Base-by-base conservation (phyloP, 2,113 vertebrate genomes). In the Leptocoma aspasia region DNA sequence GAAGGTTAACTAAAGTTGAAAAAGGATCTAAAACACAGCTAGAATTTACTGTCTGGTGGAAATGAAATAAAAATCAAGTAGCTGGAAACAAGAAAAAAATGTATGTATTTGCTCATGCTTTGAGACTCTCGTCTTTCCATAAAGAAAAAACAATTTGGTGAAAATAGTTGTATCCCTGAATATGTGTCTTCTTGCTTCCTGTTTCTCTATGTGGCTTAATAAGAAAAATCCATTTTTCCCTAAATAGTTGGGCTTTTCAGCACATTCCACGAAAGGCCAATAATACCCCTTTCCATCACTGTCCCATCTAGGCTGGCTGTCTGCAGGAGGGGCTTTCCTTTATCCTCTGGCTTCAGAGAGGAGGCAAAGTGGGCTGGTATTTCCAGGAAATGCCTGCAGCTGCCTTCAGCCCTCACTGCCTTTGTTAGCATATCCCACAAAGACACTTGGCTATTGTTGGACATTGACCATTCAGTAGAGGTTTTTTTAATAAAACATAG, bases 1-100 rank as follows among this genome's bases (percentile, higher is more conserved):
- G 64, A 90, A 93, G 76, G 92, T 92, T 96, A 93, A 90, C 75
- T 90, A 14, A 83, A 94, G 59, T 27, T 95, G 90, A 94, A 86
- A 94, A 93, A 75, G 44, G 47, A 86, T 94, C 65, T 92, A 81
- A 93, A 95, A 66, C 53, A 64, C 68, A 86, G 39, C 56, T 49
- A 90, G 84, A 90, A 52, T 93, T 90, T 96, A 44, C 76, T 88
- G 54, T 59, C 35, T 93, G 64, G n/a, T 71, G 85, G 76, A 80
- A 88, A 90, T 71, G 41, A 95, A 95, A 84, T 63, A 93, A 71
- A 71, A 92, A 68, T 92, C 60, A 64, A 92, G 44, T 45, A n/a
- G 22, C n/a, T 65, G 70, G 69, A 91, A 92, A 84, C 4, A 39
- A 76, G 65, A 69, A 57, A 64, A 84, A 89, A 85, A 68, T 6